Percentiles rank a stretch among this genome's conserved stretches.
These are phyloP conservation scores for Ophioninae sp. DNA, from an alignment of 2,888 invertebrate genomes.

Conservation along the genomic window DNA sequence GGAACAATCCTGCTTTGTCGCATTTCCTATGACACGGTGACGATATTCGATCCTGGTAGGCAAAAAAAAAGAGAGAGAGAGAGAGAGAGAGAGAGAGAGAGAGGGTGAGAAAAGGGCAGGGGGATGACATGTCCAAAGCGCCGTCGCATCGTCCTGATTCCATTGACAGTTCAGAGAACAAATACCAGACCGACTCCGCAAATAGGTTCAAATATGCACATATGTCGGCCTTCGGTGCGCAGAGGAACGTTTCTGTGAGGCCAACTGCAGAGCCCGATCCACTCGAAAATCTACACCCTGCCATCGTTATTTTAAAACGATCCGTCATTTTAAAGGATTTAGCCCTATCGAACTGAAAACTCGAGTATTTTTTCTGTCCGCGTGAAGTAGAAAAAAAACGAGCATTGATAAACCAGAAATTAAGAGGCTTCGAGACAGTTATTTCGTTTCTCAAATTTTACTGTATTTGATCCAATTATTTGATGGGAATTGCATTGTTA, in stretches of 20 bases:
- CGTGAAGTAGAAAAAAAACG: background rate
- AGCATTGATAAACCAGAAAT: background rate
- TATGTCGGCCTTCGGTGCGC: background rate
- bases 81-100: background rate
- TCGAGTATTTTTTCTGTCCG: background rate
- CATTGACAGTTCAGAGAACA: slow-evolving; percentile 39
- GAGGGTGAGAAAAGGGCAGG: background rate
- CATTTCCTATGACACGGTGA: background rate
- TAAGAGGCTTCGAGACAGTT: background rate
- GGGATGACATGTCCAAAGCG: slow-evolving; percentile 25
- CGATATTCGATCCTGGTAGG: slow-evolving; percentile 16
- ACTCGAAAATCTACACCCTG: background rate
- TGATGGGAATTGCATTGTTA: too few species aligned
- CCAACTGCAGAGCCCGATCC: background rate
- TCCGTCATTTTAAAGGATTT: background rate
- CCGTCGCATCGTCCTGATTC: slow-evolving; percentile 26
- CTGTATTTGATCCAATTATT: background rate
- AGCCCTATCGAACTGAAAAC: background rate
- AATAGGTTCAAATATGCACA: slow-evolving; percentile 9
- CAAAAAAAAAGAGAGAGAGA: background rate
- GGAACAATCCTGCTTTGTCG: slow-evolving; percentile 14
- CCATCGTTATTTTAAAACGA: background rate
- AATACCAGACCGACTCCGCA: slow-evolving; percentile 30
- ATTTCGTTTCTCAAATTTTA: background rate
- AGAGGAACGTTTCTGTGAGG: background rate